Evolutionary conservation across 2,888 invertebrate species (phyloP).

Genomic region (Drosophila mulleri): DNA sequence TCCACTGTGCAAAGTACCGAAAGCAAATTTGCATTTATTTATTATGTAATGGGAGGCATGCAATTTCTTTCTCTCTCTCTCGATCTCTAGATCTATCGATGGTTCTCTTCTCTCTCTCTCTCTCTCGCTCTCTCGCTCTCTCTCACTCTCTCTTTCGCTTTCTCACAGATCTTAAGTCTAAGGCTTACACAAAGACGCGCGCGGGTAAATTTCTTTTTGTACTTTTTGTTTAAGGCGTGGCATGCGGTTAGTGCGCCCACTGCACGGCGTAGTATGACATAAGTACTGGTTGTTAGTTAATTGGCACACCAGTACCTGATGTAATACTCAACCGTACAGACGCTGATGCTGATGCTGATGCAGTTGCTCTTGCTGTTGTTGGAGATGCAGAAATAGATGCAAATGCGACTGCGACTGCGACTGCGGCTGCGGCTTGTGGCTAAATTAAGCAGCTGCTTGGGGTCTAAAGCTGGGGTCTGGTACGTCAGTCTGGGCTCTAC

Average conservation of each 20-base stretch:
- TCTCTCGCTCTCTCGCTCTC: background rate
- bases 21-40: slow-evolving; percentile 11
- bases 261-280: slow-evolving; percentile 94
- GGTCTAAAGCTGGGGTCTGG: slow-evolving; percentile 1
- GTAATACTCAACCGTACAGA: slow-evolving; percentile 97
- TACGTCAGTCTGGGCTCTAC: slow-evolving; percentile 35
- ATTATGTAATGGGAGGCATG: background rate
- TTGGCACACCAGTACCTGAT: slow-evolving; percentile 97
- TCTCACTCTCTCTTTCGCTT: background rate
- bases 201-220: slow-evolving; percentile 29
- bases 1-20: slow-evolving; percentile 87
- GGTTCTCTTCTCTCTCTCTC: background rate
- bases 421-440: slow-evolving; percentile 30
- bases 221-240: slow-evolving; percentile 22
- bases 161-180: background rate
- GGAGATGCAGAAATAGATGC: too few relatives aligned
- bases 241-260: slow-evolving; percentile 82
- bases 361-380: slow-evolving; percentile 58
- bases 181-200: slow-evolving; percentile 19
- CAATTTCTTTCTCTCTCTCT: background rate
- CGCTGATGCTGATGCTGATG: slow-evolving; percentile 75
- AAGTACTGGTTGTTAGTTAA: slow-evolving; percentile 90
- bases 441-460: slow-evolving; percentile 22
- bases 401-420: slow-evolving; percentile 17
- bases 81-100: background rate